These are phyloP conservation scores for Geotrupes spiniger DNA, from an alignment of 2,888 invertebrate species.

Conservation along the genomic window DNA sequence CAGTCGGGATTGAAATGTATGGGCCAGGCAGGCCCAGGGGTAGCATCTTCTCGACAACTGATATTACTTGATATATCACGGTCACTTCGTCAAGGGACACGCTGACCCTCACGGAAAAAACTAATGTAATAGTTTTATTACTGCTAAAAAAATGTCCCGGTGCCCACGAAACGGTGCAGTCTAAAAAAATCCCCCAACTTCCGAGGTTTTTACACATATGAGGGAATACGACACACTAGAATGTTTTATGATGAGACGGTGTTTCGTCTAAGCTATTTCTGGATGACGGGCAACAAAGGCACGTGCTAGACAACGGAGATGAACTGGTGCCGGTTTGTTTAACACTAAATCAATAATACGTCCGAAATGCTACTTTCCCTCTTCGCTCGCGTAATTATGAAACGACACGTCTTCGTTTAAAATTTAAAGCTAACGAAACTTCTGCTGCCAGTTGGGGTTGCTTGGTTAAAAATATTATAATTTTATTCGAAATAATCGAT, in stretches of 20 bases:
- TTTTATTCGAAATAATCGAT: no score
- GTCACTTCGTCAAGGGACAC: conserved; percentile 49
- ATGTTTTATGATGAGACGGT: conserved; percentile 36
- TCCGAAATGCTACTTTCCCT: conserved; percentile 7
- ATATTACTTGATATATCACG: conserved; percentile 54
- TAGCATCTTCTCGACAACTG: conserved; percentile 49
- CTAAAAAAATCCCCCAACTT: conserved; percentile 17
- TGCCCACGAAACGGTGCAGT: not conserved
- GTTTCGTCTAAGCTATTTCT: conserved; percentile 39
- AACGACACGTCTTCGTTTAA: not conserved
- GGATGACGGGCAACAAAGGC: conserved; percentile 34
- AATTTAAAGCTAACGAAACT: no score
- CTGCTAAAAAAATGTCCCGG: conserved; percentile 24
- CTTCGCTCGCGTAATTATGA: not conserved
- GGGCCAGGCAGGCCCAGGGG: conserved; percentile 45
- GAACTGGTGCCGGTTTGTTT: conserved; percentile 38
- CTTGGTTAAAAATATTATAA: no score
- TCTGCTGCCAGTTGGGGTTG: no score
- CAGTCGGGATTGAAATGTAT: conserved; percentile 52
- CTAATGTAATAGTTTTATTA: conserved; percentile 53
- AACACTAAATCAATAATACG: conserved; percentile 37
- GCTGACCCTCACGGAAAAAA: conserved; percentile 45
- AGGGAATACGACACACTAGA: conserved; percentile 32
- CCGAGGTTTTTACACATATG: conserved; percentile 35
- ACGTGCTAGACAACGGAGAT: conserved; percentile 32